Conservation (phyloP, 2,888 invertebrate species). For the Volucella inanis region DNA sequence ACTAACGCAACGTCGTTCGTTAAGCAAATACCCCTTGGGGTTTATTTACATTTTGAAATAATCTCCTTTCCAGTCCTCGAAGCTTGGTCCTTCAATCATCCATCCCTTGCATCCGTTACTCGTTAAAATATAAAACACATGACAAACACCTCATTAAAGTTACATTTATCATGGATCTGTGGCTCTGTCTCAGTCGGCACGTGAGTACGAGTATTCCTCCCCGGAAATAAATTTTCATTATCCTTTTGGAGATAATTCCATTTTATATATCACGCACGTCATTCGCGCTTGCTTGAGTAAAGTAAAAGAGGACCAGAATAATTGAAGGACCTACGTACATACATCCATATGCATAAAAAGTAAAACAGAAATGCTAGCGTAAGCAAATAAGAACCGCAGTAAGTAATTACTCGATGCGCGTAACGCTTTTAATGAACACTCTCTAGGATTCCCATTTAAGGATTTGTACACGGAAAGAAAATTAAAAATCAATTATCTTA, state of each 20-base stretch:
- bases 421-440: slow-evolving; percentile 44
- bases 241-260: slow-evolving; percentile 15
- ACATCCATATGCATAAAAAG: not conserved
- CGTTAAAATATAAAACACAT: slow-evolving; percentile 7
- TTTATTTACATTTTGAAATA: not conserved
- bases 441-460: slow-evolving; percentile 37
- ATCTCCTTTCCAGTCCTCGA: not conserved
- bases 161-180: slow-evolving; percentile 36
- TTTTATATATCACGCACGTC: slow-evolving; percentile 28
- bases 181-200: not conserved
- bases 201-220: too few relatives aligned
- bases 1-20: too few relatives aligned
- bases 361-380: not conserved
- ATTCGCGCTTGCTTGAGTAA: not conserved
- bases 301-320: not conserved
- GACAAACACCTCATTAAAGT: slow-evolving; percentile 51
- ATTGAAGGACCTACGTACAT: too few relatives aligned
- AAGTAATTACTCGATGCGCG: slow-evolving; percentile 41
- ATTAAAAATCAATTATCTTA: slow-evolving; percentile 69
- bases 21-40: too few relatives aligned
- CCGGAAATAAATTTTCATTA: slow-evolving; percentile 21
- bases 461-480: slow-evolving; percentile 46
- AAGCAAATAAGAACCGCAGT: slow-evolving; percentile 33
- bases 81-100: not conserved
- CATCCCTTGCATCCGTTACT: not conserved